A percentile compares a stretch with the other conserved stretches of the same genome.
Evolutionary conservation across 2,888 invertebrate genomes (phyloP).

Genomic region (Ormyrus nitidulus): DNA sequence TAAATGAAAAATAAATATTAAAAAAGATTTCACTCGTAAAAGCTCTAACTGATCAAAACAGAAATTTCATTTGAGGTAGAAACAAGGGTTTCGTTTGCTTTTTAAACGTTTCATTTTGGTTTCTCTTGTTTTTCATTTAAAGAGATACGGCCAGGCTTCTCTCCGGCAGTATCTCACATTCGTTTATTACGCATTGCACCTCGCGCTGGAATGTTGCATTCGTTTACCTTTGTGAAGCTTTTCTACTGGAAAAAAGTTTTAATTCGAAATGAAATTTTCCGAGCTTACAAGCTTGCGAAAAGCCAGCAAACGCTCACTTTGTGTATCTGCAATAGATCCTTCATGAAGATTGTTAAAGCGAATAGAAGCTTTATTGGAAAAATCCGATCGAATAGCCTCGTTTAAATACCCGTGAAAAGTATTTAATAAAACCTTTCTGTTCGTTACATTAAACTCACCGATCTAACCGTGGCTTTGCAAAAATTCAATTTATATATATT

Average conservation of each 20-base stretch:
- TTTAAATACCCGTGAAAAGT: too few species aligned
- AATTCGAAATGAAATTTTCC: conserved; percentile 41
- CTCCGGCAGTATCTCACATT: conserved; percentile 9
- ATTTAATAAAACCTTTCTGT: too few species aligned
- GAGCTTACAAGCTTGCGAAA: conserved; percentile 2
- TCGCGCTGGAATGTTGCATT: conserved; percentile 16
- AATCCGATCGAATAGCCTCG: too few species aligned
- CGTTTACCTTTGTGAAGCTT: conserved; percentile 32
- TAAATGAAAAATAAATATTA: too few species aligned
- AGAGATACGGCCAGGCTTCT: neutral
- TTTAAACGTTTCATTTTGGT: neutral
- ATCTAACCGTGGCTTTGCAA: too few species aligned
- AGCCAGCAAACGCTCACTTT: conserved; percentile 2
- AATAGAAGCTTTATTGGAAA: too few species aligned
- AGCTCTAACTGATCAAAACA: too few species aligned
- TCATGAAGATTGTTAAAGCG: conserved; percentile 10
- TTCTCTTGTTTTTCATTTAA: neutral
- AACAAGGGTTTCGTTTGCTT: neutral
- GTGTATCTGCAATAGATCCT: conserved; percentile 2
- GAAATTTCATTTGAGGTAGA: too few species aligned
- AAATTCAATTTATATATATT: too few species aligned
- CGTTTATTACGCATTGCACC: conserved; percentile 22
- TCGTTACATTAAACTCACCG: too few species aligned
- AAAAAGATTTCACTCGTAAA: too few species aligned
- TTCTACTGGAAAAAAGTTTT: conserved; percentile 40